These are phyloP conservation scores for Mizuhopecten yessoensis DNA, from an alignment of 1,140 invertebrate genomes.

Conservation along the genomic window DNA sequence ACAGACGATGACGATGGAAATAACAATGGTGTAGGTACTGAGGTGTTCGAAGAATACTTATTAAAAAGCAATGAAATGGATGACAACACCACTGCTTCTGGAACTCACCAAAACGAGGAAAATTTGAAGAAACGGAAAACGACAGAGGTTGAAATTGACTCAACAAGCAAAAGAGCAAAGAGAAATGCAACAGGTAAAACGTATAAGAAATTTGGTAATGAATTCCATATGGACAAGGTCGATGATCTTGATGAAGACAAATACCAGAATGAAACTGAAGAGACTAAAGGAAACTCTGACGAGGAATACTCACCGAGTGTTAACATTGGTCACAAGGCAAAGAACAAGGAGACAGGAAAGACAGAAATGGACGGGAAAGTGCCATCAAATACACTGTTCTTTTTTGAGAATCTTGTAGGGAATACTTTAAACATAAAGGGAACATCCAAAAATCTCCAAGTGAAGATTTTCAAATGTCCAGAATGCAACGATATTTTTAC, in stretches of 20 bases:
- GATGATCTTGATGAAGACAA: constrained; percentile 1
- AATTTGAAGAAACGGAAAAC: background rate
- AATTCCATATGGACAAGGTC: background rate
- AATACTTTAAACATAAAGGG: background rate
- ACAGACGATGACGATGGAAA: background rate
- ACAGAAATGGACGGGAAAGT: background rate
- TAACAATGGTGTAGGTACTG: background rate
- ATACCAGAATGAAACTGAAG: background rate
- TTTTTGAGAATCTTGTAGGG: background rate
- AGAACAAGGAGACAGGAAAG: background rate
- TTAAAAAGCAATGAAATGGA: background rate
- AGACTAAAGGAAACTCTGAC: no score
- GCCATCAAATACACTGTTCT: background rate
- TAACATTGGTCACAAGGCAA: background rate
- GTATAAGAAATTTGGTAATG: constrained; percentile 18
- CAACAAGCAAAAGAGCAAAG: background rate
- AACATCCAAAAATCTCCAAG: background rate
- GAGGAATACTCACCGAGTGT: background rate
- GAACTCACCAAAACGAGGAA: background rate
- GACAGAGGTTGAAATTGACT: background rate
- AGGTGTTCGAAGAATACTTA: background rate
- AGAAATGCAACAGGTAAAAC: background rate
- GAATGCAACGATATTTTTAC: background rate
- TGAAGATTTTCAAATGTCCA: background rate
- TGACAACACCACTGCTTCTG: background rate